Evolutionary conservation across 2,888 invertebrate genomes (phyloP).

Genomic region (Temnothorax rugatulus): DNA sequence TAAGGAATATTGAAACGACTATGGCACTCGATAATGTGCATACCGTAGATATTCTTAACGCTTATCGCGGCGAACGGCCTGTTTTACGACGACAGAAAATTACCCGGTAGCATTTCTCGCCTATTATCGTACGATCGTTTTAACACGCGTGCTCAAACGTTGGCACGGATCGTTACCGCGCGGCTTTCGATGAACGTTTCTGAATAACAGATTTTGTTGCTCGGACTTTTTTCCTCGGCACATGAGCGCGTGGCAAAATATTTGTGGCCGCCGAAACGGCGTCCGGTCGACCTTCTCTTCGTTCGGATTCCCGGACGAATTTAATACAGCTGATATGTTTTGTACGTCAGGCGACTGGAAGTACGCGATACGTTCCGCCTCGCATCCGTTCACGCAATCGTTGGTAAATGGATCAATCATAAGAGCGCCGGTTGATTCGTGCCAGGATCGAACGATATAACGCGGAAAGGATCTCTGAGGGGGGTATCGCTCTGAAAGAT

Average conservation of each 20-base stretch:
- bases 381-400: constrained; percentile 53
- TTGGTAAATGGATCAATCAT: constrained; percentile 42
- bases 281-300: constrained; percentile 30
- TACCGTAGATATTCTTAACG: not conserved
- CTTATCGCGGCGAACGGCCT: constrained; percentile 15
- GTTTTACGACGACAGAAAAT: constrained; percentile 40
- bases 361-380: constrained; percentile 41
- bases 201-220: not conserved
- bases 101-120: constrained; percentile 2
- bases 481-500: not conserved
- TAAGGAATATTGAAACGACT: not conserved
- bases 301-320: constrained; percentile 33
- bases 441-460: constrained; percentile 24
- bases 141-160: not conserved
- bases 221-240: not conserved
- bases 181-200: constrained; percentile 7
- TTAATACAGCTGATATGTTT: constrained; percentile 44
- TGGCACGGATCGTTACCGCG: not conserved
- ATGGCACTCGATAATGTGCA: constrained; percentile 23
- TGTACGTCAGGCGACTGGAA: constrained; percentile 15
- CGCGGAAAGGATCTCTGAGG: not conserved
- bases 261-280: not conserved
- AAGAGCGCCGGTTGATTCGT: constrained; percentile 32
- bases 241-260: constrained; percentile 12
- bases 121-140: constrained; percentile 15